Conservation (phyloP, 2,797 vertebrate species). For the Macroramphosus scolopax region DNA sequence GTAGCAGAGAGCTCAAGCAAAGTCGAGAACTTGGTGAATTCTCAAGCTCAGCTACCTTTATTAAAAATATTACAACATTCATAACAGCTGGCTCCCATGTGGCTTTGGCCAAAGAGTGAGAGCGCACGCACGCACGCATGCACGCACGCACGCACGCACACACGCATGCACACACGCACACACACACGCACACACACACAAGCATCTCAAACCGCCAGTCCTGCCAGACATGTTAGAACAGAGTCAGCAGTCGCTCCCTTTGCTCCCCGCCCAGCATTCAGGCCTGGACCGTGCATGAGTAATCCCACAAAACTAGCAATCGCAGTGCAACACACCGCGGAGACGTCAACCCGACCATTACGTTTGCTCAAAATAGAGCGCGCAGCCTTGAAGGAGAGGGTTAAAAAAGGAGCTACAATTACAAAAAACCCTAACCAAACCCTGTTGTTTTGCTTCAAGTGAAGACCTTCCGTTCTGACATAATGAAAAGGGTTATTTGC, state of each 20-base stretch:
- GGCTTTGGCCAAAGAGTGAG: slow-evolving; percentile 26
- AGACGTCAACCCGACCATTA: slow-evolving; percentile 60
- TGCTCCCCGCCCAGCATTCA: slow-evolving; percentile 59
- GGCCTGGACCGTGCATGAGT: slow-evolving; percentile 58
- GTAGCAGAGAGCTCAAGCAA: too few relatives aligned
- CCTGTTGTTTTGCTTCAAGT: slow-evolving; percentile 37
- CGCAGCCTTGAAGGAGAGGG: slow-evolving; percentile 38
- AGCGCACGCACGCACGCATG: slow-evolving; percentile 12
- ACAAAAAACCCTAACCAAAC: slow-evolving; percentile 42
- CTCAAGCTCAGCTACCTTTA: too few relatives aligned
- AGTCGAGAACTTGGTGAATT: too few relatives aligned
- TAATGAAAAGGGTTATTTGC: slow-evolving; percentile 13
- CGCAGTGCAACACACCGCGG: slow-evolving; percentile 43
- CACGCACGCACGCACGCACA: slow-evolving; percentile 15
- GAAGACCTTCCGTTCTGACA: slow-evolving; percentile 18
- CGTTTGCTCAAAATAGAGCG: slow-evolving; percentile 59
- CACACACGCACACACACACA: slow-evolving; percentile 21
- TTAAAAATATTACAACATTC: slow-evolving; percentile 33
- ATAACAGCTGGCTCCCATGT: slow-evolving; percentile 64
- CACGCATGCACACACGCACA: slow-evolving; percentile 13
- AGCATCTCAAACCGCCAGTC: slow-evolving; percentile 53
- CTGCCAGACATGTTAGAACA: slow-evolving; percentile 74
- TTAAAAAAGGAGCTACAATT: slow-evolving; percentile 54
- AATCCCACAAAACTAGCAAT: slow-evolving; percentile 63
- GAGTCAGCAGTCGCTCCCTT: slow-evolving; percentile 63